Percentiles rank a stretch among this genome's conserved stretches.
These are phyloP conservation scores for Acridotheres tristis DNA, from an alignment of 2,797 vertebrate species.

Conservation along the genomic window DNA sequence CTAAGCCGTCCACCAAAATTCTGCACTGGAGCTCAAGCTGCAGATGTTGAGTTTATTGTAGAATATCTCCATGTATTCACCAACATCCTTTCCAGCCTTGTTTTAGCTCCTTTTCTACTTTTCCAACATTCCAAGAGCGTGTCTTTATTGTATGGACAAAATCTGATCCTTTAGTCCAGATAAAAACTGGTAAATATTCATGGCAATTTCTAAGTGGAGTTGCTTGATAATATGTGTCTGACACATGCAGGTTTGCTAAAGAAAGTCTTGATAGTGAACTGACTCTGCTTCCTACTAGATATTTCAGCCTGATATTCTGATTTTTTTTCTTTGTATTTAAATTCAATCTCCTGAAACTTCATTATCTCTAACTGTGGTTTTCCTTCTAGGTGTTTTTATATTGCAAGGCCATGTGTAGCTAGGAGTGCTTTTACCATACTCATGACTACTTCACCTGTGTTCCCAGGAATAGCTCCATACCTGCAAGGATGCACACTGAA, in stretches of 20 bases:
- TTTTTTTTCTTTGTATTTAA: neutral
- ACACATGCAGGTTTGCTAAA: neutral
- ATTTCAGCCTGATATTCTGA: neutral
- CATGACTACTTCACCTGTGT: fast-evolving
- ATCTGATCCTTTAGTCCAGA: neutral
- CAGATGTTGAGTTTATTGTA: neutral
- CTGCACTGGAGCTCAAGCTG: neutral
- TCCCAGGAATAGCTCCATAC: neutral
- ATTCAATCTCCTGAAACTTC: neutral
- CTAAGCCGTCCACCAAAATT: neutral
- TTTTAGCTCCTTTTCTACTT: neutral
- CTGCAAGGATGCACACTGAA: neutral
- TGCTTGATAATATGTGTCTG: neutral
- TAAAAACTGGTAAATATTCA: neutral
- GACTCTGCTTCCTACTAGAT: neutral
- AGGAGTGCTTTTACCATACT: neutral
- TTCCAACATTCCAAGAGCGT: neutral
- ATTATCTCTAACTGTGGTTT: neutral
- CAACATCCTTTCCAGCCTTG: neutral
- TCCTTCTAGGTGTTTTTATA: neutral
- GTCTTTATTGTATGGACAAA: neutral
- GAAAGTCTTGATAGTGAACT: neutral
- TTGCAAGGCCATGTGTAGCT: neutral
- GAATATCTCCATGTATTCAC: neutral
- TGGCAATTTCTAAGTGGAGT: neutral